Evolutionary conservation across 2,797 vertebrate genomes (phyloP).

Genomic region (Acanthurus leucopareius): DNA sequence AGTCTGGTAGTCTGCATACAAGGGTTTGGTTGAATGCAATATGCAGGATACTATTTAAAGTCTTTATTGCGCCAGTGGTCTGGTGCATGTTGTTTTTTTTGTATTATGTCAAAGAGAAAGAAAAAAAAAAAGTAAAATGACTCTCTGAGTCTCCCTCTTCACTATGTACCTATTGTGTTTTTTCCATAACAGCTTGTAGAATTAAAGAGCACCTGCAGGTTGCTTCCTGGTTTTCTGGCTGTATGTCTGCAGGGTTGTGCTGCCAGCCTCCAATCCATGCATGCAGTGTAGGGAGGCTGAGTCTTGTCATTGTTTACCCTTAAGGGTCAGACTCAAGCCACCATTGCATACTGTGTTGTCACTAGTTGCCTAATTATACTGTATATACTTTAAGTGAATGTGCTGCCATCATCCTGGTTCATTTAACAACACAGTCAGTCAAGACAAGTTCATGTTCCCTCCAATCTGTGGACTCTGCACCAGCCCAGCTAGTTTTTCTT

Average conservation of each 20-base stretch:
- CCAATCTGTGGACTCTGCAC: constrained; percentile 79
- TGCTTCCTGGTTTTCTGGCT: constrained; percentile 30
- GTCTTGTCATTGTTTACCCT: constrained; percentile 60
- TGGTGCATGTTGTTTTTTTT: constrained; percentile 1
- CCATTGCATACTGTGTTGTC: constrained; percentile 42
- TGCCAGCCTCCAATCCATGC: constrained; percentile 10
- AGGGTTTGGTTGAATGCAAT: constrained; percentile 16
- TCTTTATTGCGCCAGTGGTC: not conserved
- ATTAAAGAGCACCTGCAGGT: constrained; percentile 17
- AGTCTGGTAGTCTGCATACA: constrained; percentile 7
- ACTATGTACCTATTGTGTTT: constrained; percentile 7
- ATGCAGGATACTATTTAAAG: constrained; percentile 4
- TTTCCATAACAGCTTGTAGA: constrained; percentile 6
- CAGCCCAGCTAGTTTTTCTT: constrained; percentile 78
- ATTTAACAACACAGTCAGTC: constrained; percentile 68
- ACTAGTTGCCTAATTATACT: constrained; percentile 23
- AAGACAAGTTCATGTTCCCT: constrained; percentile 69
- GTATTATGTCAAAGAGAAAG: not conserved
- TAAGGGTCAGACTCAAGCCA: constrained; percentile 43
- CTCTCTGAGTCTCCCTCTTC: not conserved
- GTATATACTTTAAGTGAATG: constrained; percentile 12
- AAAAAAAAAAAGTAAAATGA: constrained; percentile 17
- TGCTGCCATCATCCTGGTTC: constrained; percentile 50
- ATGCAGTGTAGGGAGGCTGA: constrained; percentile 23
- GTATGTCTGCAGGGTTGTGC: constrained; percentile 28